Evolutionary conservation across 2,113 vertebrate species (phyloP), one percentile per base, ranked within the genome.

Genomic region (Eurypyga helias): DNA sequence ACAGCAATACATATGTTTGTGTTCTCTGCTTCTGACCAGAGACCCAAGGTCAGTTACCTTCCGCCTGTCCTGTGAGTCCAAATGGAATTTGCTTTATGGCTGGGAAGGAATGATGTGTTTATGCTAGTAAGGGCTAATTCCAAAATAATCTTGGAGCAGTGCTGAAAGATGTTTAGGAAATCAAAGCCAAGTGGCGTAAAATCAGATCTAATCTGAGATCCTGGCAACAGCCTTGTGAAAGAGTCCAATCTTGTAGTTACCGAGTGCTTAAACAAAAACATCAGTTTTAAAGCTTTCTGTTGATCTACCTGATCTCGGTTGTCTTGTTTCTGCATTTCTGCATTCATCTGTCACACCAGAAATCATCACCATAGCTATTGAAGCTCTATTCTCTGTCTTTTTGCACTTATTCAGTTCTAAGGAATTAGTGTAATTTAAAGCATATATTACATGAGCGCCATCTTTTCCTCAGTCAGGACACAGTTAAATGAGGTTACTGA

Each of bases 171-270:
- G 41, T 86, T 96, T 88, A 86, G 75, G 49, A 84, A 91, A 82
- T 69, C 18, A 65, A 91, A 95, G 84, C 65, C 78, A 94, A 95
- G 36, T 57, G 31, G n/a, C 2, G 1, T 85, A 87, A 66, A 80
- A 90, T 66, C 31, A 48, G 52, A 90, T 93, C 73, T 96, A 41
- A 94, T 91, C 57, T 57, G 51, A 83, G 73, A 73, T 80, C 36
- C 70, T 91, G 84, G 84, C 48, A 89, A 76, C 24, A 79, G 70
- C 13, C 58, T 85, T 91, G 62, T 80, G 49, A 80, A 76, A 94
- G 43, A 92, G 52, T 64, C 24, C 65, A 26, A 48, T 54, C 8
- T 41, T 76, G 36, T 45, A 33, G 11, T 61, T 67, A 64, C 24
- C 0, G 2, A 65, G 79, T 21, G 9, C 62, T 86, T 87, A 77